Conservation (phyloP, 53 echinoderm and acorn worm genomes). For the Paelopatides confundens region DNA sequence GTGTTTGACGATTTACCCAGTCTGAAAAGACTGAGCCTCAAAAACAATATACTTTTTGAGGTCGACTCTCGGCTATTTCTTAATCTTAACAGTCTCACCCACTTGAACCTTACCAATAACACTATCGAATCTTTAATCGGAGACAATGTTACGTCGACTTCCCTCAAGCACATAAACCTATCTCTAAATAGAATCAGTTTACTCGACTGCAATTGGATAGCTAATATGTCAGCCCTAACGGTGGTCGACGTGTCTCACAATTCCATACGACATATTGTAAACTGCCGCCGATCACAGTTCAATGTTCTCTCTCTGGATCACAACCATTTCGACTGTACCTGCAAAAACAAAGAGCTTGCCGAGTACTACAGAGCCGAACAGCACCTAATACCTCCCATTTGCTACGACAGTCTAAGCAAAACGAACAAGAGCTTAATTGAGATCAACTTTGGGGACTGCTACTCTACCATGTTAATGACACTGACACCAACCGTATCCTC, state of each 20-base stretch:
- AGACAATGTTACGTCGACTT: too few species aligned
- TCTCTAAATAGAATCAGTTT: background rate
- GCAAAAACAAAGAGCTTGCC: background rate
- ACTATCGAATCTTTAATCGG: background rate
- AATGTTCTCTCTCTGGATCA: background rate
- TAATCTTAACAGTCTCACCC: background rate
- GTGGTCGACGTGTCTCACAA: background rate
- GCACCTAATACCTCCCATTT: background rate
- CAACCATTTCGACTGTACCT: constrained; percentile 27
- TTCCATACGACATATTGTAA: background rate
- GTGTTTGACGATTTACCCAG: background rate
- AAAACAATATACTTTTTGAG: background rate
- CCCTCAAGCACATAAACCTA: background rate
- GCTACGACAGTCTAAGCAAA: background rate
- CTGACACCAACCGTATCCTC: too few species aligned
- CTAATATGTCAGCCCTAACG: background rate
- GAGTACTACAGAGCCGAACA: background rate
- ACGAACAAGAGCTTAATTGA: background rate
- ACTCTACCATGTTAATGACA: background rate
- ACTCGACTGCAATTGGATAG: constrained; percentile 22
- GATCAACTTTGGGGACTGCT: background rate
- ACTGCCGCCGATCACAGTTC: background rate
- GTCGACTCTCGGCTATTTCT: background rate
- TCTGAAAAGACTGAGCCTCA: background rate
- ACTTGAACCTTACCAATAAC: background rate